Evolutionary conservation across 1,140 invertebrate species (phyloP), one percentile per base, ranked within the genome.

Genomic region (Leucophenga varia): DNA sequence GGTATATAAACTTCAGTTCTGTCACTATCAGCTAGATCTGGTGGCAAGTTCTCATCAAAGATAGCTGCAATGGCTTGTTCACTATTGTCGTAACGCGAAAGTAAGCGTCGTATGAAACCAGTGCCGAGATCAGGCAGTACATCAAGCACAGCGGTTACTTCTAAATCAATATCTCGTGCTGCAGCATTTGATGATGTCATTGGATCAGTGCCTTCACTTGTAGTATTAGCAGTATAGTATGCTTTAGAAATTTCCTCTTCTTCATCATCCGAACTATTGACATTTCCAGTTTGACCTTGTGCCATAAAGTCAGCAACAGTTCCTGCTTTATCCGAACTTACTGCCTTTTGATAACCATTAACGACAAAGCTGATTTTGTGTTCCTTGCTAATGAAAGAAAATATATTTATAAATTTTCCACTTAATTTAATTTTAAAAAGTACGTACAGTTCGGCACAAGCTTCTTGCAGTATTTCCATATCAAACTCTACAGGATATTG

Each of bases 121-220:
- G 87, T 87, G 2, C 89, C 89, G 38, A 91, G 77, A 72, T 93
- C 81, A 16, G 86, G 87, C 16, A 95, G 77, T 43, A 93, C 83
- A 64, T 94, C 90, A 63, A 70, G 41, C 20, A 74, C 70, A 3
- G 57, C 54, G 1, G 49, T 49, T 3, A 61, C 67, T 47, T 74
- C 59, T 45, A 72, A 13, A 61, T 78, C 55, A 19, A 55, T 31
- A 57, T 74, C 54, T 55, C 75, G 55, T 38, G 25, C 39, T 7
- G 20, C n/a, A 10, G 31, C 7, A 25, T 20, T 21, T 40, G 38
- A 13, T 5, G n/a, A n/a, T n/a, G n/a, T n/a, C n/a, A n/a, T n/a
- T n/a, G n/a, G n/a, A n/a, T 43, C 13, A 2, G 13, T 20, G 13
- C 43, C 49, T 41, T 47, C 58, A 7, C 47, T 35, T 6, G 35